Evolutionary conservation across 35 echinoderm and acorn worm species (phyloP).

Genomic region (Heliocidaris tuberculata): DNA sequence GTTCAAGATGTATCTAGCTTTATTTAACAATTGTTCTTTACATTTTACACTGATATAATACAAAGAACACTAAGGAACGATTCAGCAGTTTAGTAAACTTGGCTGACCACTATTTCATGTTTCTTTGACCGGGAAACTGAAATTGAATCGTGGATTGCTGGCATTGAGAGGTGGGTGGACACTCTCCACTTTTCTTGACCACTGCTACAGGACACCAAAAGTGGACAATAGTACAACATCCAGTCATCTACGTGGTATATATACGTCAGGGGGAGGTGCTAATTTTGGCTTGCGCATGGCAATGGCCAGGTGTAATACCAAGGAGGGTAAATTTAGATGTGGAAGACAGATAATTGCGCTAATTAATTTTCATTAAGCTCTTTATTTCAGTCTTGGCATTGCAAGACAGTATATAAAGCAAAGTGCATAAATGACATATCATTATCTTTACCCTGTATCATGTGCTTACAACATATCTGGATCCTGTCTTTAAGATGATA

Average conservation of each 20-base stretch:
- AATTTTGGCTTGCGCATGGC: neutral
- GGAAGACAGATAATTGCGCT: constrained; percentile 20
- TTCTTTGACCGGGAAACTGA: neutral
- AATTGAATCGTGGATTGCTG: neutral
- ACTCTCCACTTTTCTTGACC: neutral
- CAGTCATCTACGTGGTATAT: neutral
- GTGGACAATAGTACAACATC: neutral
- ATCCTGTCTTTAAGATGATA: neutral
- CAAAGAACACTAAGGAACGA: neutral
- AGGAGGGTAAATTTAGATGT: constrained; percentile 22
- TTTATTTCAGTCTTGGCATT: neutral
- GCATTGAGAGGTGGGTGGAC: neutral
- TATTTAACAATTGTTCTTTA: no score
- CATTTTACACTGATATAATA: no score
- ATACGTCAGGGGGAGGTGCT: neutral
- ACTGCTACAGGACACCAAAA: neutral
- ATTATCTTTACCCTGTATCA: neutral
- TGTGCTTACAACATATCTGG: neutral
- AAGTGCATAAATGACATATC: neutral
- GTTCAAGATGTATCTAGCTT: no score
- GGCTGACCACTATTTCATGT: neutral
- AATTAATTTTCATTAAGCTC: constrained; percentile 12
- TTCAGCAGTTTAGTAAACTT: neutral
- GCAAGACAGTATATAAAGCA: neutral
- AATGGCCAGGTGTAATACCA: constrained; percentile 1